Evolutionary conservation across 2,888 invertebrate species (phyloP).

Genomic region (Hypercompe scribonia): DNA sequence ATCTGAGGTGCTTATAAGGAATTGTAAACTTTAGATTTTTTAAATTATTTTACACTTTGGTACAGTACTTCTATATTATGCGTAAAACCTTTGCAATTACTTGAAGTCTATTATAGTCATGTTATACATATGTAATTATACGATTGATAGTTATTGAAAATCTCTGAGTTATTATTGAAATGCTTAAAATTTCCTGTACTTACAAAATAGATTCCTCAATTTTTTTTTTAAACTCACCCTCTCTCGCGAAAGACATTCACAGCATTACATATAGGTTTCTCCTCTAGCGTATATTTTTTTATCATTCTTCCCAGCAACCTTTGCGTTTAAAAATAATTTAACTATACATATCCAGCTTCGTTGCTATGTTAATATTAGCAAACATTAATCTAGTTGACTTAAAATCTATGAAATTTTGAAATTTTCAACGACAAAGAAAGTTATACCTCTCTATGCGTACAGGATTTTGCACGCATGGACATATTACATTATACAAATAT

Average conservation of each 20-base stretch:
- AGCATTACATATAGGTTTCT: conserved; percentile 75
- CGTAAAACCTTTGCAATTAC: too few relatives aligned
- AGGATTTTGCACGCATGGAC: too few relatives aligned
- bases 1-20: too few relatives aligned
- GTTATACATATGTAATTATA: too few relatives aligned
- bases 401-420: neutral
- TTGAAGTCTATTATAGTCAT: too few relatives aligned
- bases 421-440: neutral
- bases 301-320: conserved; percentile 51
- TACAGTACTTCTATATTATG: too few relatives aligned
- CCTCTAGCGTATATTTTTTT: conserved; percentile 62
- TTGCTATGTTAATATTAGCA: conserved; percentile 21
- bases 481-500: neutral
- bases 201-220: neutral
- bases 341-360: neutral
- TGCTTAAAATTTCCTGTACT: neutral
- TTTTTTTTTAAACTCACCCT: conserved; percentile 65
- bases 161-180: too few relatives aligned
- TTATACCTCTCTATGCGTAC: neutral
- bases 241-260: conserved; percentile 76
- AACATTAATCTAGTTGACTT: conserved; percentile 53
- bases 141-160: too few relatives aligned
- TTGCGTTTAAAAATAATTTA: neutral
- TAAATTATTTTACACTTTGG: too few relatives aligned
- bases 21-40: too few relatives aligned